Evolutionary conservation across 2,888 invertebrate species (phyloP).

Genomic region (Celastrina argiolus): DNA sequence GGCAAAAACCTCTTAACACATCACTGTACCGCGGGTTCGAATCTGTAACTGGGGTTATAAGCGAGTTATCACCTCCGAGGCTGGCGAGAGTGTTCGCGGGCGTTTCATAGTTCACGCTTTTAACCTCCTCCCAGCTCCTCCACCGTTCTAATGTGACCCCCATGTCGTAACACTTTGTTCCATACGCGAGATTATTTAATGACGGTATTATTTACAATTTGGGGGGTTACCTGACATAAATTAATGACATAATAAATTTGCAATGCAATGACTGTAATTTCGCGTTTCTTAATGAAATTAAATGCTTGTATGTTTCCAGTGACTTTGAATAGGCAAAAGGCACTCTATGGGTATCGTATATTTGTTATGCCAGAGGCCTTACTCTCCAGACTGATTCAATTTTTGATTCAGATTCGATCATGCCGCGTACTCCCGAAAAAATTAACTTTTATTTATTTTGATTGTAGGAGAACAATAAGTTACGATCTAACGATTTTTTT

Average conservation of each 20-base stretch:
- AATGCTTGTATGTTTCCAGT: not conserved
- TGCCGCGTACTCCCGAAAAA: too few species aligned
- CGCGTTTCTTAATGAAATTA: not conserved
- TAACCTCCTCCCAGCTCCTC: constrained; percentile 48
- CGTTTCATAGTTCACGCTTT: constrained; percentile 54
- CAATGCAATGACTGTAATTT: constrained; percentile 29
- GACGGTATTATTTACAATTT: constrained; percentile 26
- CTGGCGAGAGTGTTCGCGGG: constrained; percentile 54
- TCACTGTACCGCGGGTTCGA: constrained; percentile 17
- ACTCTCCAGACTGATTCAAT: too few species aligned
- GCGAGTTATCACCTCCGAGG: constrained; percentile 29
- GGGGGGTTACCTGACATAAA: constrained; percentile 38
- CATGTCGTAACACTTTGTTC: constrained; percentile 33
- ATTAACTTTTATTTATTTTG: too few species aligned
- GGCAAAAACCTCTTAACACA: constrained; percentile 16
- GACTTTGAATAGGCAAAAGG: too few species aligned
- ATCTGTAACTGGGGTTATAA: constrained; percentile 8
- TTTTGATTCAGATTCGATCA: too few species aligned
- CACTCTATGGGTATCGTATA: too few species aligned
- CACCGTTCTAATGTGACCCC: constrained; percentile 43
- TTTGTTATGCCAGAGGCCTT: too few species aligned
- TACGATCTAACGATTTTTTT: too few species aligned
- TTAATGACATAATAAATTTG: constrained; percentile 60
- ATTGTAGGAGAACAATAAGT: too few species aligned
- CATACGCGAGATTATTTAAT: constrained; percentile 31